Conservation (phyloP, 2,797 vertebrate genomes). For the Chaunax sp. region DNA sequence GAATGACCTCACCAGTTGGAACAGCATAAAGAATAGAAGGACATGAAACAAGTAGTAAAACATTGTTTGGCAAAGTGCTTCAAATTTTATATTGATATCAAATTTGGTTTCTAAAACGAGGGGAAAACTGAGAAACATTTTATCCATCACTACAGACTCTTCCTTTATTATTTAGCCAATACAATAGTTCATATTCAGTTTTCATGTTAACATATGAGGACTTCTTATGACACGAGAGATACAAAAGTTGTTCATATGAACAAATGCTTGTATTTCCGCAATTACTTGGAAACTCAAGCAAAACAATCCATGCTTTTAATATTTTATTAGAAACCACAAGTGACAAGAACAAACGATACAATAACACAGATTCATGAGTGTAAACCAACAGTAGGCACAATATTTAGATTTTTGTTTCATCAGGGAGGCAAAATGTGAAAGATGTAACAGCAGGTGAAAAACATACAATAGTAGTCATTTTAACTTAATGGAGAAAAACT, state of each 20-base stretch:
- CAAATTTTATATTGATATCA: not conserved
- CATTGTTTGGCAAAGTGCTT: not conserved
- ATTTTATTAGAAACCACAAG: conserved; percentile 41
- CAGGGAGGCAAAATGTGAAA: not conserved
- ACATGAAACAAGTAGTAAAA: conserved; percentile 12
- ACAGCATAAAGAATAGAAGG: not conserved
- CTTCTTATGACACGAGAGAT: not conserved
- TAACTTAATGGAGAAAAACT: not conserved
- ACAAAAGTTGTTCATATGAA: not conserved
- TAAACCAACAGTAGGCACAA: not conserved
- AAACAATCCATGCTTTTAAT: conserved; percentile 1
- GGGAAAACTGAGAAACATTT: not conserved
- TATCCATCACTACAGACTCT: not conserved
- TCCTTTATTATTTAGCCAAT: not conserved
- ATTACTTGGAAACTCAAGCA: not conserved
- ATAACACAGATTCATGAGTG: not conserved
- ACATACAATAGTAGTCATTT: not conserved
- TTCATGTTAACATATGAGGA: not conserved
- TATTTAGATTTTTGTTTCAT: not conserved
- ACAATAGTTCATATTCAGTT: not conserved
- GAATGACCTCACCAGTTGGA: conserved; percentile 12
- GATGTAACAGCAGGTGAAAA: not conserved
- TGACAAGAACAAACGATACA: conserved; percentile 1
- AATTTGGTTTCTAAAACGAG: not conserved
- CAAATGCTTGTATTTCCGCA: not conserved